phyloP scores from a whole-genome alignment of 2,113 vertebrate genomes.

The Ahaetulla prasina region DNA sequence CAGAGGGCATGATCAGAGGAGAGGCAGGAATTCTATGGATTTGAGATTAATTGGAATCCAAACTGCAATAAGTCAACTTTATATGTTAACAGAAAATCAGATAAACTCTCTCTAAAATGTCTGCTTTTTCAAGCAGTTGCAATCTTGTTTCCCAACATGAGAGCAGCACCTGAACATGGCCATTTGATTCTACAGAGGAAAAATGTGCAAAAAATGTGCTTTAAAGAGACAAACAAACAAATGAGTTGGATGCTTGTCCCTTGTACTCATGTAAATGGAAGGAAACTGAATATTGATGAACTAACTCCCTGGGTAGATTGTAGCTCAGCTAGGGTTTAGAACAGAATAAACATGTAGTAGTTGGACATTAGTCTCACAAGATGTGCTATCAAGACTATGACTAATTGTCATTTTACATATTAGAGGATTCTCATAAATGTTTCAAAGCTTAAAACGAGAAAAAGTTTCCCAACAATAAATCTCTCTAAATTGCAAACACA shows the following conservation, averaged over 20 bases:
- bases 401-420: background rate
- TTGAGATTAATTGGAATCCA: background rate
- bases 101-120: background rate
- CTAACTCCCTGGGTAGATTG: background rate
- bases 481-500: background rate
- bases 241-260: background rate
- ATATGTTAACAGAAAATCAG: background rate
- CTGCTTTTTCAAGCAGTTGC: background rate
- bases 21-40: background rate
- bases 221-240: background rate
- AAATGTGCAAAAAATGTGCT: background rate
- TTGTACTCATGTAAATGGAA: background rate
- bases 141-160: background rate
- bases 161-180: background rate
- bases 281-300: background rate
- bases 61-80: background rate
- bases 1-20: background rate
- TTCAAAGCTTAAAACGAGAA: background rate
- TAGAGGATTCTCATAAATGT: background rate
- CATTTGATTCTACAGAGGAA: background rate
- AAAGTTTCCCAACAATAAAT: background rate
- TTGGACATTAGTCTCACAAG: accelerated
- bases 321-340: background rate
- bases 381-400: background rate
- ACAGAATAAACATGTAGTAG: background rate